phyloP scores from a whole-genome alignment of 2,888 invertebrate genomes.

The Rhingia campestris region DNA sequence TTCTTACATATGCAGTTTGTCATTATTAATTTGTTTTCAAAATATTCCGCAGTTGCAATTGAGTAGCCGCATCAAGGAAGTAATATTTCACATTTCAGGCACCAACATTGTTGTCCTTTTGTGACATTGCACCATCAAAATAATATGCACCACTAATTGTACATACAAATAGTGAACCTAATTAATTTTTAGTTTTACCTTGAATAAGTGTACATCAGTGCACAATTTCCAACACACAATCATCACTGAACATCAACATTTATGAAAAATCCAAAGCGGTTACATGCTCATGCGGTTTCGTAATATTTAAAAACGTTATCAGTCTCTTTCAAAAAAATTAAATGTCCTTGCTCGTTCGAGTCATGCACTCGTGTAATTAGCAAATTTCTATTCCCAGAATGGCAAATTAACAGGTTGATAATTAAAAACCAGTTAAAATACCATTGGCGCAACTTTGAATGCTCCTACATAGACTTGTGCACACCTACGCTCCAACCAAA shows the following conservation, averaged over 20 bases:
- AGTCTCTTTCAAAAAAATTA: constrained; percentile 15
- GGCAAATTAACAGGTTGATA: constrained; percentile 67
- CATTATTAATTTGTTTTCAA: no score
- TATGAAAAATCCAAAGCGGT: not conserved
- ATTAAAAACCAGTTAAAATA: constrained; percentile 65
- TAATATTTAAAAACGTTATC: not conserved
- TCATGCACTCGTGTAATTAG: constrained; percentile 51
- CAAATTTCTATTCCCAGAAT: constrained; percentile 48
- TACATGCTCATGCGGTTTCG: not conserved
- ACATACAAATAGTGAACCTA: no score
- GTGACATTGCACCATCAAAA: no score
- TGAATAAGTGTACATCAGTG: not conserved
- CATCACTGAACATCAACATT: not conserved
- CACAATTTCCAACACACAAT: not conserved
- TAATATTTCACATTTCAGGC: no score
- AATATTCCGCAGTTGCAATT: no score
- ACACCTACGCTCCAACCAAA: not conserved
- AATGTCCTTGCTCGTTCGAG: constrained; percentile 22
- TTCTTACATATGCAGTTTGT: no score
- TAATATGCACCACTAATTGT: no score
- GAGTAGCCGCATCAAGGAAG: no score
- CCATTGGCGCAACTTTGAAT: constrained; percentile 32
- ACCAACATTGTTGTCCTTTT: no score
- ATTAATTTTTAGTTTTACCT: no score
- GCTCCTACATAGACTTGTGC: not conserved